phyloP scores from a whole-genome alignment of 2,888 invertebrate genomes.

The Ariolimax columbianus region DNA sequence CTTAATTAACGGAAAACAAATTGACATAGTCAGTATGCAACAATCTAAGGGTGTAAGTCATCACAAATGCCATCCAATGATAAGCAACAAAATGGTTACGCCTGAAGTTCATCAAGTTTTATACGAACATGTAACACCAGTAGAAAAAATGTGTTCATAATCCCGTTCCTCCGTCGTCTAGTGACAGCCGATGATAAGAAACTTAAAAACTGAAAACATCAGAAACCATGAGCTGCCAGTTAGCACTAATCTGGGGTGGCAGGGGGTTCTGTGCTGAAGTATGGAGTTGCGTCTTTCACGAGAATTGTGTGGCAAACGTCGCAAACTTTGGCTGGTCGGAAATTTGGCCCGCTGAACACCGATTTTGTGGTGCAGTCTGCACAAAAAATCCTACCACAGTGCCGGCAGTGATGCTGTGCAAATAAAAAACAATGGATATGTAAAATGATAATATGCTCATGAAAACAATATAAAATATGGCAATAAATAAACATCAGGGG shows the following conservation, averaged over 20 bases:
- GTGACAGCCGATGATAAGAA: neutral
- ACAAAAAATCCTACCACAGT: slow-evolving; percentile 98
- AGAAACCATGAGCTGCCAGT: neutral
- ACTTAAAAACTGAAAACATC: neutral
- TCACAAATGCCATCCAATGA: neutral
- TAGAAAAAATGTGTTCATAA: neutral
- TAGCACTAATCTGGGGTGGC: slow-evolving; percentile 73
- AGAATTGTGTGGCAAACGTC: slow-evolving; percentile 98
- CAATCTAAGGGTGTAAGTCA: too few species aligned
- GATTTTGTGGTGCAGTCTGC: slow-evolving; percentile 88
- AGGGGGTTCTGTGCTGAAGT: slow-evolving; percentile 85
- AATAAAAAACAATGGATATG: too few species aligned
- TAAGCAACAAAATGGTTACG: neutral
- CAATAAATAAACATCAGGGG: too few species aligned
- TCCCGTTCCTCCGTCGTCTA: neutral
- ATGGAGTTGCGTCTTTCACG: slow-evolving; percentile 81
- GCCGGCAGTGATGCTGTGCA: slow-evolving; percentile 89
- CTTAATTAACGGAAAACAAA: too few species aligned
- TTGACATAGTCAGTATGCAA: too few species aligned
- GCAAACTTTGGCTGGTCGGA: slow-evolving; percentile 93
- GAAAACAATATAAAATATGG: too few species aligned
- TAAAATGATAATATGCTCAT: too few species aligned
- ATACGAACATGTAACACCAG: neutral
- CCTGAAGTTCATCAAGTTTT: neutral
- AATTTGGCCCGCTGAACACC: slow-evolving; percentile 91